Evolutionary conservation across 2,113 vertebrate species (phyloP).

Genomic region (Callaeas wilsoni): DNA sequence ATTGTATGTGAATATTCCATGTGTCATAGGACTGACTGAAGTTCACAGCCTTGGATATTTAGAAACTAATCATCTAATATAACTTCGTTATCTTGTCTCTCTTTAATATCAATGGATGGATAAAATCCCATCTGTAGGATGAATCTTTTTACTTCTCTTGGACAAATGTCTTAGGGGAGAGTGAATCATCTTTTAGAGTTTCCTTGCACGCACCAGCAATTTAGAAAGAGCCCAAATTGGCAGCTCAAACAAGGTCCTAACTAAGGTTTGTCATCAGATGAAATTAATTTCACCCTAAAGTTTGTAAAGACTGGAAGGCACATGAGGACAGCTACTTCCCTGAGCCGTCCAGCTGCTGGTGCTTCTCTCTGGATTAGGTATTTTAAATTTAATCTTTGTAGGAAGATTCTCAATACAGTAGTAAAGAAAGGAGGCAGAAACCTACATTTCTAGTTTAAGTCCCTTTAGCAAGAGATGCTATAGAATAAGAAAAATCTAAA

Average conservation of each 20-base stretch:
- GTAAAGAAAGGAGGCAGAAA: background rate
- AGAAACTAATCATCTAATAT: background rate
- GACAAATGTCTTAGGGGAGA: background rate
- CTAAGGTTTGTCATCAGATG: background rate
- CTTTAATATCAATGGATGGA: background rate
- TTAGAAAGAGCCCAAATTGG: background rate
- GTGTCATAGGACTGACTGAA: background rate
- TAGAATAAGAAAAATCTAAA: slow-evolving; percentile 1
- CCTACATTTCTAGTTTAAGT: background rate
- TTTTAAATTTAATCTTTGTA: background rate
- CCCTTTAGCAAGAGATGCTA: background rate
- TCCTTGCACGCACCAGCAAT: background rate
- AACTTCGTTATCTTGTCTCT: background rate
- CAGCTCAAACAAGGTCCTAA: background rate
- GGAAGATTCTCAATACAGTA: background rate
- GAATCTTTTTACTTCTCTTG: background rate
- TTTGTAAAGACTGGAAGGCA: background rate
- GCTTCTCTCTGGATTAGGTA: background rate
- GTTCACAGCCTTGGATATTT: background rate
- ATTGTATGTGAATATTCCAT: background rate
- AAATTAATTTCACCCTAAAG: background rate
- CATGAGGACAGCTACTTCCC: background rate
- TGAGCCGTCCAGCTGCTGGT: background rate
- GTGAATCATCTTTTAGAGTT: background rate
- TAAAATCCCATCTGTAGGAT: background rate